Conservation (phyloP, 2,113 vertebrate species). For the Anhinga rufa region DNA sequence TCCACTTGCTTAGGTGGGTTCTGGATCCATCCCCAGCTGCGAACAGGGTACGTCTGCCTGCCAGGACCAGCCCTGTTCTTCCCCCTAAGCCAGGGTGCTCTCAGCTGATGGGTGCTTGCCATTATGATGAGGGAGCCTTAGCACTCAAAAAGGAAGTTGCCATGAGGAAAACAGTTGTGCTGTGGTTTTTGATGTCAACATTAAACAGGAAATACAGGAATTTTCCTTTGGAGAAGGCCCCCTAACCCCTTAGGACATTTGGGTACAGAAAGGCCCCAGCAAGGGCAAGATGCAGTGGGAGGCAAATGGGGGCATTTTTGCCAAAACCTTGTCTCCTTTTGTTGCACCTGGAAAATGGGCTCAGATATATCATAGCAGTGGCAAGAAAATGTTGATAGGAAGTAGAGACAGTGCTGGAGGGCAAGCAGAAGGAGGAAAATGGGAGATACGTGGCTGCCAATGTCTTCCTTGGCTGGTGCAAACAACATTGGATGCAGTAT, state of each 20-base stretch:
- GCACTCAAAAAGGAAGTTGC: background rate
- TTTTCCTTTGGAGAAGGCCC: background rate
- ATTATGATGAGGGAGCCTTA: background rate
- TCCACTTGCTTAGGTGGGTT: background rate
- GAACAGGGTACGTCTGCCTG: accelerated
- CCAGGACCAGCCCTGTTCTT: background rate
- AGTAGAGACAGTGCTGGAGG: background rate
- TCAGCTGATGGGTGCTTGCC: background rate
- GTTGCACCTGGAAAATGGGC: background rate
- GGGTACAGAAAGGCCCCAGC: background rate
- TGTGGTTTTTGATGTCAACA: background rate
- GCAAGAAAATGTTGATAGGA: background rate
- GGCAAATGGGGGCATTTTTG: background rate
- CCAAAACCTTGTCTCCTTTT: background rate
- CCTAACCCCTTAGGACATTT: background rate
- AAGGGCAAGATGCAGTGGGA: background rate
- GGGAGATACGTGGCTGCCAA: background rate
- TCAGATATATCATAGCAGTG: background rate
- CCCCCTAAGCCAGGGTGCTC: no score
- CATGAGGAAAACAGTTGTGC: background rate
- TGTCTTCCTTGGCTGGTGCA: background rate
- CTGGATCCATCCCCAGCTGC: background rate
- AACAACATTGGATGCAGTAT: background rate
- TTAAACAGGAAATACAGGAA: background rate
- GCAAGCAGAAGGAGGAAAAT: background rate